Evolutionary conservation across 2,113 vertebrate genomes (phyloP).

Genomic region (Motacilla alba): DNA sequence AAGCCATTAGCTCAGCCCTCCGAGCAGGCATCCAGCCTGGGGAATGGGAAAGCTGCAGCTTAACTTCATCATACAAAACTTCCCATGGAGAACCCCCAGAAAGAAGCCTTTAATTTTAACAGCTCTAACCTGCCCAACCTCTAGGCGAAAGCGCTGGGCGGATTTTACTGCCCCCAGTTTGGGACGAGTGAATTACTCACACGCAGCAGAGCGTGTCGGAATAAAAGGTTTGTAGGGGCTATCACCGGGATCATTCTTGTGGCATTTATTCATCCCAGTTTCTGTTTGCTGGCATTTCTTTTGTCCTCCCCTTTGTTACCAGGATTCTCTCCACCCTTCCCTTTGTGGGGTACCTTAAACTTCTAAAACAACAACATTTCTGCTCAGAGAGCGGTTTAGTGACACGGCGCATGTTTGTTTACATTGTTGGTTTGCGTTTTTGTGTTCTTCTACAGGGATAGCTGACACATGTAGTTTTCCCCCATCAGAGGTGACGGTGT

Average conservation of each 20-base stretch:
- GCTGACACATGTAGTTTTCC: not conserved
- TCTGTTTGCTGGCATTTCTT: not conserved
- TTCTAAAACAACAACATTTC: not conserved
- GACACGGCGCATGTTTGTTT: not conserved
- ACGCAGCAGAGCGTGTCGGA: not conserved
- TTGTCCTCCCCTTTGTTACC: not conserved
- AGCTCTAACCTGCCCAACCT: not conserved
- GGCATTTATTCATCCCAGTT: not conserved
- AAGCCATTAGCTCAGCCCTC: not conserved
- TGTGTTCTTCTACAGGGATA: not conserved
- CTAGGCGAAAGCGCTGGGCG: not conserved
- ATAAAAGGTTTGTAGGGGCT: not conserved
- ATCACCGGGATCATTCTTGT: not conserved
- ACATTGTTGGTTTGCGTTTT: not conserved
- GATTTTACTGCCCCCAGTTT: not conserved
- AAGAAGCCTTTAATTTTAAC: not conserved
- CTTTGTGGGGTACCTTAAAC: not conserved
- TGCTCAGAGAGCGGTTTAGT: not conserved
- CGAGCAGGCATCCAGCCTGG: rapidly evolving
- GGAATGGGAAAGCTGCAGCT: not conserved
- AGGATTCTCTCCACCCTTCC: not conserved
- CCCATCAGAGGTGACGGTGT: not conserved
- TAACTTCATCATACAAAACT: rapidly evolving
- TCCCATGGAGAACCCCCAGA: not conserved
- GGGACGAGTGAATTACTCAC: not conserved